Evolutionary conservation across 2,888 invertebrate species (phyloP).

Genomic region (Lithophane socia): DNA sequence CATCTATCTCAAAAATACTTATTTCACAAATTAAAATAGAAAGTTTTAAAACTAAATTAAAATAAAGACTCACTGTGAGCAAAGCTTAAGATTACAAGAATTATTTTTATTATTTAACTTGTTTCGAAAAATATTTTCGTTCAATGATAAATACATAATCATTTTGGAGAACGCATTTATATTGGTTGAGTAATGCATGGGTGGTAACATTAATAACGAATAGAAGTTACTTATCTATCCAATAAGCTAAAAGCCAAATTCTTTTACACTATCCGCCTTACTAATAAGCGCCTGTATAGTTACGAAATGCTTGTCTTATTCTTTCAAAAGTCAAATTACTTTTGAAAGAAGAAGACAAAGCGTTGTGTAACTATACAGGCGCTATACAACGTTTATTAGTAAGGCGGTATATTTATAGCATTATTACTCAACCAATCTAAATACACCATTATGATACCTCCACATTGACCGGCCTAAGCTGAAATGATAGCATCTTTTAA

Average conservation of each 20-base stretch:
- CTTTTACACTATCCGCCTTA: not conserved
- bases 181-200: constrained; percentile 9
- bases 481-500: not conserved
- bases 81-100: constrained; percentile 53
- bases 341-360: no score
- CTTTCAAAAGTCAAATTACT: no score
- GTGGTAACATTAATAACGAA: not conserved
- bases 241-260: not conserved
- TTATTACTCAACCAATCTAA: constrained; percentile 20
- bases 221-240: not conserved
- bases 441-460: not conserved
- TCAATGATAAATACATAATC: constrained; percentile 5
- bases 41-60: constrained; percentile 31
- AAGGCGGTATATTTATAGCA: no score
- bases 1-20: constrained; percentile 23
- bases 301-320: no score
- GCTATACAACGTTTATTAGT: no score
- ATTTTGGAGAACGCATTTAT: not conserved
- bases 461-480: constrained; percentile 2
- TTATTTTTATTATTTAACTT: constrained; percentile 27
- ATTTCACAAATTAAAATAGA: constrained; percentile 32
- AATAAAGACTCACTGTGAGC: constrained; percentile 54
- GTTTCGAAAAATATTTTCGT: constrained; percentile 46
- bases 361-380: no score
- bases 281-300: no score